Percentiles rank a stretch among this genome's conserved stretches.
These are phyloP conservation scores for Eremobia ochroleuca DNA, from an alignment of 2,888 invertebrate genomes.

Conservation along the genomic window DNA sequence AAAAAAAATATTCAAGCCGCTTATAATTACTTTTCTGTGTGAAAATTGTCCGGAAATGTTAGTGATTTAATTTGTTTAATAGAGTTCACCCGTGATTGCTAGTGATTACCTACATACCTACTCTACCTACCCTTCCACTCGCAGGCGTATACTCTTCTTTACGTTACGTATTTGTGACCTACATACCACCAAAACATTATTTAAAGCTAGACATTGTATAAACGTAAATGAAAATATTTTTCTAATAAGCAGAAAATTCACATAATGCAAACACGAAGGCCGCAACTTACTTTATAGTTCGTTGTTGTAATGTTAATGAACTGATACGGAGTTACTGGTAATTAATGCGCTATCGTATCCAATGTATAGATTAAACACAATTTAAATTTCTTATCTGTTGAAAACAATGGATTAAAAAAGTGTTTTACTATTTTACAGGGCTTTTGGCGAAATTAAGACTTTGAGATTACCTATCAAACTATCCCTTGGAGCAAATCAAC, in stretches of 20 bases:
- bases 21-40: neutral
- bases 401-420: conserved; percentile 22
- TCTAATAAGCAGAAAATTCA: conserved; percentile 24
- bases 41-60: neutral
- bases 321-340: conserved; percentile 57
- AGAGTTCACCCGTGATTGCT: neutral
- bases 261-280: conserved; percentile 19
- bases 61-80: neutral
- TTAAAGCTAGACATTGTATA: neutral
- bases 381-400: conserved; percentile 50
- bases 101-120: neutral
- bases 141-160: neutral
- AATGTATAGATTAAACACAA: conserved; percentile 58
- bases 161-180: neutral
- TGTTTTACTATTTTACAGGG: conserved; percentile 89
- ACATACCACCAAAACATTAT: conserved; percentile 10
- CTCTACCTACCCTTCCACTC: neutral
- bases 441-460: conserved; percentile 98
- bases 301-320: conserved; percentile 51
- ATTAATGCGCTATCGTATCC: conserved; percentile 61
- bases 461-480: conserved; percentile 97
- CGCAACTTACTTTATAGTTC: conserved; percentile 13
- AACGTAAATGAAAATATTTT: conserved; percentile 9
- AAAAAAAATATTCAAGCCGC: no score
- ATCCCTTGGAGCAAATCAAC: conserved; percentile 93